Evolutionary conservation across 2,113 vertebrate species (phyloP), one percentile per base, ranked within the genome.

Genomic region (Tympanuchus pallidicinctus): DNA sequence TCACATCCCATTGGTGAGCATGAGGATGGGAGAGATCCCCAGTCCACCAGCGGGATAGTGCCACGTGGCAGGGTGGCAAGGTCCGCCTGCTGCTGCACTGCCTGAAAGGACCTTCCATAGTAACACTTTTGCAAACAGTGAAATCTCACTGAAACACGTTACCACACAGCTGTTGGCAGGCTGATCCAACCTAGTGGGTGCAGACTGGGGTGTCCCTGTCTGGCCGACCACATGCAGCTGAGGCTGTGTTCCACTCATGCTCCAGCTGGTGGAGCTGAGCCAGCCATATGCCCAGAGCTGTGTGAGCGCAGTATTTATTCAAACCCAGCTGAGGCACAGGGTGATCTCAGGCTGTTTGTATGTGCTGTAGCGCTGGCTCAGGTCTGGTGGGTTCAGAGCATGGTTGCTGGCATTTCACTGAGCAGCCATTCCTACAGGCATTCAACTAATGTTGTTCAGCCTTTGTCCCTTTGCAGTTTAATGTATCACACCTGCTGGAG

Each of bases 351-450:
- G 60, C 57, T 73, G 1, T 30, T 71, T 61, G 9, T 45, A 7
- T 24, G 40, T 91, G 50, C 34, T 66, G 17, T 56, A 20, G 17
- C 43, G 40, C 40, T 89, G 40, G 15, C 13, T 73, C 0, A 2
- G 32, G 16, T 50, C 36, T 40, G 24, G 18, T 0, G 1, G 73
- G 11, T n/a, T 82, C 61, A 67, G 32, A 67, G 4, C 14, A 10
- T 1, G 11, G 36, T n/a, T 82, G 30, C 20, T 22, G 47, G 54
- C 1, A 1, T 45, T 43, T 11, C 11, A 16, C 17, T 3, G 1
- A 75, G 22, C 52, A 84, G 61, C 13, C 34, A 24, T 14, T 16
- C 4, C 13, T 34, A 2, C 1, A 48, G n/a, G 18, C 3, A 74
- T 64, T 82, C 60, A n/a, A 11, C 6, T 40, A 27, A 10, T 18